Evolutionary conservation across 2,888 invertebrate genomes (phyloP).

Genomic region (Cerastis leucographa): DNA sequence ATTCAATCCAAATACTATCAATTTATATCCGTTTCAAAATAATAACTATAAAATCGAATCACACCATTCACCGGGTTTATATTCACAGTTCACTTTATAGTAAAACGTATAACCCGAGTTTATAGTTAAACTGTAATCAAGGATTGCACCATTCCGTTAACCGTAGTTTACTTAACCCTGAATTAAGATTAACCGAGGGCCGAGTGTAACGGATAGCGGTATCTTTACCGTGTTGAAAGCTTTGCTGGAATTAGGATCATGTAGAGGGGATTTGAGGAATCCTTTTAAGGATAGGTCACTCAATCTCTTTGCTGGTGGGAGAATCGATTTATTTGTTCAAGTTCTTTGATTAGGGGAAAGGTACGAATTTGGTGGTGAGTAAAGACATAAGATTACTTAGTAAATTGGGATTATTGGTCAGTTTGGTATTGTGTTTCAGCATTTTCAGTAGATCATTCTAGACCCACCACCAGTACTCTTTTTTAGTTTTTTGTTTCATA

Average conservation of each 20-base stretch:
- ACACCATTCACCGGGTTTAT: slow-evolving; percentile 34
- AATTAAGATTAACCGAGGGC: slow-evolving; percentile 59
- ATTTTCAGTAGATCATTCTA: too few relatives aligned
- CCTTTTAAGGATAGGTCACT: slow-evolving; percentile 40
- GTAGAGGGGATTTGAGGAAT: slow-evolving; percentile 40
- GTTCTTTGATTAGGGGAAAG: background rate
- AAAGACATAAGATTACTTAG: background rate
- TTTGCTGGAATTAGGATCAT: slow-evolving; percentile 58
- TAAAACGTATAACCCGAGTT: slow-evolving; percentile 30
- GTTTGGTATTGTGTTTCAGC: too few relatives aligned
- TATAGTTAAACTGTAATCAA: slow-evolving; percentile 53
- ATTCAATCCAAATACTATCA: slow-evolving; percentile 13
- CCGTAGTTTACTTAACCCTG: slow-evolving; percentile 59
- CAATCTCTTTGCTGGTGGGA: slow-evolving; percentile 15
- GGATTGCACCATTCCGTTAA: slow-evolving; percentile 51
- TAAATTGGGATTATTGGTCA: background rate
- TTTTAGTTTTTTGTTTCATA: too few relatives aligned
- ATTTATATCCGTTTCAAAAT: slow-evolving; percentile 34
- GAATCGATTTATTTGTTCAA: background rate
- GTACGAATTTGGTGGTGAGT: background rate
- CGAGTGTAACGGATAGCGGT: slow-evolving; percentile 53
- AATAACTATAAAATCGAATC: slow-evolving; percentile 52
- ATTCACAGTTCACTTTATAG: slow-evolving; percentile 39
- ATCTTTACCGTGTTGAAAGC: slow-evolving; percentile 52
- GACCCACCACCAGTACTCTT: too few relatives aligned